Evolutionary conservation across 2,888 invertebrate species (phyloP).

Genomic region (Mantis religiosa): DNA sequence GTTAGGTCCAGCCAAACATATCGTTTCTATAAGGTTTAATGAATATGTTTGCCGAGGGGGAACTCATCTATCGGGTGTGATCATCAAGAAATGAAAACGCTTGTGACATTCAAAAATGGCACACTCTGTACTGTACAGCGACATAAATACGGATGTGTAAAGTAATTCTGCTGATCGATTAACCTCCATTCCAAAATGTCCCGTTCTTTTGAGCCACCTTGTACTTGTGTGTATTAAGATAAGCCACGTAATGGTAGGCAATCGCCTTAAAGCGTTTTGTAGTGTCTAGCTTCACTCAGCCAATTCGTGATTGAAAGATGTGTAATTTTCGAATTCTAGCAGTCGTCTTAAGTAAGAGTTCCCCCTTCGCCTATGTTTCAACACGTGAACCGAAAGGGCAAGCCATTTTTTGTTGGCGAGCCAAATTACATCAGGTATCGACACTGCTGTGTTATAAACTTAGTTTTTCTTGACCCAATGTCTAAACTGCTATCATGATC

Average conservation of each 20-base stretch:
- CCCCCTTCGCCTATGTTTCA: not conserved
- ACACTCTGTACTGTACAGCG: too few relatives aligned
- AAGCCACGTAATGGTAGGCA: not conserved
- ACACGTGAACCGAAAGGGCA: not conserved
- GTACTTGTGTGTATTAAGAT: not conserved
- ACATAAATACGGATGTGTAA: too few relatives aligned
- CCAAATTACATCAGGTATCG: not conserved
- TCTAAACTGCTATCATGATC: not conserved
- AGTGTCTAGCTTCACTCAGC: not conserved
- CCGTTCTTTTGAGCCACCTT: too few relatives aligned
- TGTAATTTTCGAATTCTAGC: not conserved
- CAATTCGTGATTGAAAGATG: not conserved
- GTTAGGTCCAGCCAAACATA: too few relatives aligned
- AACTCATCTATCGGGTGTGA: too few relatives aligned
- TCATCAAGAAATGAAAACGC: too few relatives aligned
- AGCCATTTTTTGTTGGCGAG: not conserved
- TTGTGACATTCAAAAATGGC: too few relatives aligned
- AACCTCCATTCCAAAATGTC: too few relatives aligned
- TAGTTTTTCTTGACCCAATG: not conserved
- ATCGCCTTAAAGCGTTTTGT: not conserved
- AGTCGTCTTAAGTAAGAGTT: not conserved
- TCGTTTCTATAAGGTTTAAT: too few relatives aligned
- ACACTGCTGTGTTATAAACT: not conserved
- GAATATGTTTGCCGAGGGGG: too few relatives aligned
- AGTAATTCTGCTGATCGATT: too few relatives aligned